phyloP scores from a whole-genome alignment of 2,888 invertebrate genomes.

The Lasiommata megera region DNA sequence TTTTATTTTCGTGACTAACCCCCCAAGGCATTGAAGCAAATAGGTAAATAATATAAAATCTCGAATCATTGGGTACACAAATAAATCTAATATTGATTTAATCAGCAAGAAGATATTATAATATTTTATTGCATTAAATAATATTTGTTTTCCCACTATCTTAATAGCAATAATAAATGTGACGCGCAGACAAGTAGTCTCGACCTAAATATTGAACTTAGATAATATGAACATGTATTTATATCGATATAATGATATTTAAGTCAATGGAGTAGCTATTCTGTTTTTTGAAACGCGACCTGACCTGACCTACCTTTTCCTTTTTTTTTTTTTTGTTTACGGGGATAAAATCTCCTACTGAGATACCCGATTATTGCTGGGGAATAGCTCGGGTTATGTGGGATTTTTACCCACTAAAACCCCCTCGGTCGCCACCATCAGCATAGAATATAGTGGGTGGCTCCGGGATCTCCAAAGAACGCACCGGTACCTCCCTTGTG shows the following conservation, averaged over 20 bases:
- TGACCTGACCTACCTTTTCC: too few species aligned
- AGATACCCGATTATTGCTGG: too few species aligned
- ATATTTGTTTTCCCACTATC: background rate
- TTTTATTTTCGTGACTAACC: background rate
- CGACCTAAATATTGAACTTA: conserved; percentile 15
- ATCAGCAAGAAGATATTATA: background rate
- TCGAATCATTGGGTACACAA: background rate
- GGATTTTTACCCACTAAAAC: too few species aligned
- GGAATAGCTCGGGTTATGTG: too few species aligned
- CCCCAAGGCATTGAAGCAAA: background rate
- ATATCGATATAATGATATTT: background rate
- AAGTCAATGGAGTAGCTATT: too few species aligned
- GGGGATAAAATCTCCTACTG: too few species aligned
- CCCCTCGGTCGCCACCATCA: too few species aligned
- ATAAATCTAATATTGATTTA: conserved; percentile 1
- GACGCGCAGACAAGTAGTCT: background rate
- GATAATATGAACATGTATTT: background rate
- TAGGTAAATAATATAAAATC: background rate
- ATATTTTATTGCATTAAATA: background rate
- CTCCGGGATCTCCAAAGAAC: too few species aligned
- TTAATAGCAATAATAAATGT: background rate
- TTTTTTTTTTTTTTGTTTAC: too few species aligned
- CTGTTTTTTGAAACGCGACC: too few species aligned
- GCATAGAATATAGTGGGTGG: too few species aligned
- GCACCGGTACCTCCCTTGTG: too few species aligned